phyloP scores from a whole-genome alignment of 2,888 invertebrate species.

The Blomia tropicalis region DNA sequence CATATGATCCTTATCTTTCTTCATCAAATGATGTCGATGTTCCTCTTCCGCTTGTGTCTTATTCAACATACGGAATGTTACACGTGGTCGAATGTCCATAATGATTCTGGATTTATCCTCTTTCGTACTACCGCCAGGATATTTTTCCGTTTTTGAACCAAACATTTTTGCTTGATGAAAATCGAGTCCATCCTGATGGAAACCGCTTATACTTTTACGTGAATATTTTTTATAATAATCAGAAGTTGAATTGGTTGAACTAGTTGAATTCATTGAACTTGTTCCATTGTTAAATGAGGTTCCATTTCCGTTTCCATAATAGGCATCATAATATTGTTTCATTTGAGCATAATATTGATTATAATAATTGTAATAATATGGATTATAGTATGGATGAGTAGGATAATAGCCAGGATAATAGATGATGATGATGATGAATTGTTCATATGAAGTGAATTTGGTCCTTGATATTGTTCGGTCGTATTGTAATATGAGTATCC shows the following conservation, averaged over 20 bases:
- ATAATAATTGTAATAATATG: conserved; percentile 21
- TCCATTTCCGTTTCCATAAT: neutral
- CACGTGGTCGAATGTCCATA: conserved; percentile 16
- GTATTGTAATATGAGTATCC: conserved; percentile 17
- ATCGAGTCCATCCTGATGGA: conserved; percentile 12
- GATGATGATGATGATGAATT: neutral
- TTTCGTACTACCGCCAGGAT: conserved; percentile 22
- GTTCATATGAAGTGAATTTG: neutral
- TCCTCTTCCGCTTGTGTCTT: conserved; percentile 1
- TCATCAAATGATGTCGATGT: neutral
- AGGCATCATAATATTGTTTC: conserved; percentile 9
- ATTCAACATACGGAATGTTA: conserved; percentile 20
- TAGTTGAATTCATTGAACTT: neutral
- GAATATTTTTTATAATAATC: neutral
- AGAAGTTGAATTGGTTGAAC: neutral
- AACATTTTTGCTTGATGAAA: conserved; percentile 18
- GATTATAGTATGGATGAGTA: conserved; percentile 15
- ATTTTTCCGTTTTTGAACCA: conserved; percentile 9
- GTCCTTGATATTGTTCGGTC: no score
- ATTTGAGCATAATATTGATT: conserved; percentile 14
- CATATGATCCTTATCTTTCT: conserved; percentile 17
- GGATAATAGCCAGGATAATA: neutral
- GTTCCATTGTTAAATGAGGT: neutral
- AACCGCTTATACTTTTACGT: neutral
- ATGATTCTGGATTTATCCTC: conserved; percentile 19